Evolutionary conservation across 2,113 vertebrate genomes (phyloP).

Genomic region (rat (Rattus norvegicus)): DNA sequence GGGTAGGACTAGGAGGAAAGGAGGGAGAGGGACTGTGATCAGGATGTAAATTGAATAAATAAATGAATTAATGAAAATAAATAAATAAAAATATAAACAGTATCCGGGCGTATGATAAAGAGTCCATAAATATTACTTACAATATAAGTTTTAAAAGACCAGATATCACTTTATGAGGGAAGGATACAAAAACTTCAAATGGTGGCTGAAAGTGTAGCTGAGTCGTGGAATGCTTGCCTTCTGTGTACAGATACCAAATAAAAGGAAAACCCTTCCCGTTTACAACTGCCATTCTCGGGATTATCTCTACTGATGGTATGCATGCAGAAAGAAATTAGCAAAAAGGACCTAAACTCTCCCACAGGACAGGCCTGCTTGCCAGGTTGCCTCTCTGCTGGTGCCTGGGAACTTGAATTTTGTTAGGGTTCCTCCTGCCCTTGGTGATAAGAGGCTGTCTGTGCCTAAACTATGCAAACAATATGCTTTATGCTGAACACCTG

Average conservation of each 20-base stretch:
- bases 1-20: too few relatives aligned
- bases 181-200: neutral
- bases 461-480: neutral
- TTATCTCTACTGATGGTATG: neutral
- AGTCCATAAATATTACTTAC: neutral
- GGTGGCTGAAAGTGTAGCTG: neutral
- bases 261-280: neutral
- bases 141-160: neutral
- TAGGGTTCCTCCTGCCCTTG: neutral
- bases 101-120: neutral
- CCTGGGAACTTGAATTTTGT: neutral
- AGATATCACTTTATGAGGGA: neutral
- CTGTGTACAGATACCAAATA: neutral
- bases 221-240: neutral
- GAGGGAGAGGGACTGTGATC: too few relatives aligned
- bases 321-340: neutral
- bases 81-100: neutral
- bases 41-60: too few relatives aligned
- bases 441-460: neutral
- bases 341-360: neutral
- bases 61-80: too few relatives aligned
- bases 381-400: neutral
- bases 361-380: neutral
- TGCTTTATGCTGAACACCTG: constrained; percentile 6
- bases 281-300: neutral